These are phyloP conservation scores for Thamnophis elegans DNA, from an alignment of 2,797 vertebrate genomes.

Conservation along the genomic window DNA sequence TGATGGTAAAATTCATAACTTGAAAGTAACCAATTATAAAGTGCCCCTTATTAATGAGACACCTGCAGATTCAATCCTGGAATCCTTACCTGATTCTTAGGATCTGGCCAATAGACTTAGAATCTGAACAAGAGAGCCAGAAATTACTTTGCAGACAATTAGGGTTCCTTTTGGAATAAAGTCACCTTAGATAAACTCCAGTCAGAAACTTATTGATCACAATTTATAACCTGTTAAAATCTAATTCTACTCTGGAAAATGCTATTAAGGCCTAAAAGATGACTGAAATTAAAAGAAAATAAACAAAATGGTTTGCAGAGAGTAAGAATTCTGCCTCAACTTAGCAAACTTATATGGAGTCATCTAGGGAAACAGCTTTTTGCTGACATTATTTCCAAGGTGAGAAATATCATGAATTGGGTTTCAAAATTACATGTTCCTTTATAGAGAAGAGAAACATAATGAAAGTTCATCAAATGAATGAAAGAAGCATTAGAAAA, in stretches of 20 bases:
- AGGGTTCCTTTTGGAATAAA: conserved; percentile 29
- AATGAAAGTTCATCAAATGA: background rate
- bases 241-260: conserved; percentile 31
- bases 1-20: background rate
- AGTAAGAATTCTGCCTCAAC: background rate
- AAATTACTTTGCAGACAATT: conserved; percentile 46
- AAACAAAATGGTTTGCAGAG: conserved; percentile 13
- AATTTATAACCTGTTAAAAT: conserved; percentile 47
- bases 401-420: conserved; percentile 6
- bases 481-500: background rate
- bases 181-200: conserved; percentile 30
- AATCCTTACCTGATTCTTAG: background rate
- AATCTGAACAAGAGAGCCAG: conserved; percentile 15
- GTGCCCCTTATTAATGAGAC: background rate
- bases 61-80: background rate
- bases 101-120: background rate
- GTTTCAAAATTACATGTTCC: conserved; percentile 19
- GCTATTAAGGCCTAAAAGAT: conserved; percentile 14
- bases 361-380: background rate
- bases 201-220: conserved; percentile 39
- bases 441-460: conserved; percentile 2
- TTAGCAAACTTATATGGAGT: background rate
- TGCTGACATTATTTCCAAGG: background rate
- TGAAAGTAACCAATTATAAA: background rate
- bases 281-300: conserved; percentile 30